Conservation (phyloP, 2,888 invertebrate genomes). For the Cerastis leucographa region DNA sequence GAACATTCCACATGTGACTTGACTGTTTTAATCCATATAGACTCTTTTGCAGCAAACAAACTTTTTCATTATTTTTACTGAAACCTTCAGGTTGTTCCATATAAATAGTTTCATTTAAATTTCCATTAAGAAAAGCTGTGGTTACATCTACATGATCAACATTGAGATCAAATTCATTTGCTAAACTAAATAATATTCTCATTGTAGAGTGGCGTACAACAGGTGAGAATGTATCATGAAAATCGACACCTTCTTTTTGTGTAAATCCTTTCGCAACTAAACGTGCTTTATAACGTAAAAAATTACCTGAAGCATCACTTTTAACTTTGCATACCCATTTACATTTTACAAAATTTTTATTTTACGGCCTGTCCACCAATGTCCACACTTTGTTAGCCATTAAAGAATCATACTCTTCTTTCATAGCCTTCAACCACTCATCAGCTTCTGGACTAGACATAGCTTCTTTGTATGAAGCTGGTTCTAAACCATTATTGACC, state of each 20-base stretch:
- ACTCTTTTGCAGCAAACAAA: too few species aligned
- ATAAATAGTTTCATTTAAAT: background rate
- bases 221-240: too few species aligned
- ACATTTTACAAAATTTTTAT: conserved; percentile 4
- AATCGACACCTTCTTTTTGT: too few species aligned
- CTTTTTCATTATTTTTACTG: background rate
- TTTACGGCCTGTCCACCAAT: conserved; percentile 3
- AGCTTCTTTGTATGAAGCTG: conserved; percentile 3
- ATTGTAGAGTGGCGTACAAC: too few species aligned
- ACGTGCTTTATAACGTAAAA: too few species aligned
- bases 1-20: conserved; percentile 10
- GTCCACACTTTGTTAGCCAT: conserved; percentile 1
- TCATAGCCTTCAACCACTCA: background rate
- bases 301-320: too few species aligned
- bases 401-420: background rate
- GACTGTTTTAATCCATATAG: too few species aligned
- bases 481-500: conserved; percentile 8
- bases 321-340: too few species aligned
- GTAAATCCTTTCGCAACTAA: too few species aligned
- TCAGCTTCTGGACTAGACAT: background rate
- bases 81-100: conserved; percentile 1
- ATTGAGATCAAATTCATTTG: conserved; percentile 17
- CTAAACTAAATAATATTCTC: conserved; percentile 21
- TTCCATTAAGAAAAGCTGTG: background rate
- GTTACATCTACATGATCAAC: background rate